phyloP scores from a whole-genome alignment of 2,113 vertebrate species.

The Laticauda colubrina region DNA sequence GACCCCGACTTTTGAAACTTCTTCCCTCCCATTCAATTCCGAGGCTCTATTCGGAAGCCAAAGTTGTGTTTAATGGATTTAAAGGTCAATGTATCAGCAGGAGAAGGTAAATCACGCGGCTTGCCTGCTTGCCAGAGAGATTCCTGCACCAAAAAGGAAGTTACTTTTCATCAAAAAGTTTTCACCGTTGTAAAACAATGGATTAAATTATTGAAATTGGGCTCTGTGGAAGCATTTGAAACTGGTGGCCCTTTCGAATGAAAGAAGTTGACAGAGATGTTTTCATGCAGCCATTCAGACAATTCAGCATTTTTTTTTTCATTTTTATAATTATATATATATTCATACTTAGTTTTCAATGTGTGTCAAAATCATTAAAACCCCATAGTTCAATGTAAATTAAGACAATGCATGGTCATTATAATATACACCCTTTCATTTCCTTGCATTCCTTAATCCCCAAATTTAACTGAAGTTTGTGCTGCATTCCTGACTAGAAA shows the following conservation, averaged over 20 bases:
- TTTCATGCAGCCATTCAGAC: not conserved
- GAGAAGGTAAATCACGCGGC: not conserved
- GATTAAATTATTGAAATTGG: not conserved
- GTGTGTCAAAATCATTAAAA: not conserved
- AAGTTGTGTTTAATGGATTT: not conserved
- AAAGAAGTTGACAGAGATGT: not conserved
- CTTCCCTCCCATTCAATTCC: not conserved
- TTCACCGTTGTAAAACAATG: not conserved
- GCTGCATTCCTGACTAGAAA: not conserved
- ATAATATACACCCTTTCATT: not conserved
- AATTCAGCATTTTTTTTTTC: not conserved
- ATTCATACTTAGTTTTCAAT: not conserved
- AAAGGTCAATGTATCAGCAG: not conserved
- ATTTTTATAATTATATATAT: not conserved
- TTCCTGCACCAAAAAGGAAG: not conserved
- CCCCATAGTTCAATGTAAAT: not conserved
- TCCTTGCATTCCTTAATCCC: not conserved
- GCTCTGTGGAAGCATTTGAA: too few relatives aligned
- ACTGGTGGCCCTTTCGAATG: not conserved
- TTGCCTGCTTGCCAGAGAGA: not conserved
- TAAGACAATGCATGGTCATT: not conserved
- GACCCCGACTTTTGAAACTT: not conserved
- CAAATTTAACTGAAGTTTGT: not conserved
- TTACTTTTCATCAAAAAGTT: not conserved
- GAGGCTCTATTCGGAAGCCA: too few relatives aligned